phyloP scores from a whole-genome alignment of 2,797 vertebrate species.

The Chaetophractus vellerosus region DNA sequence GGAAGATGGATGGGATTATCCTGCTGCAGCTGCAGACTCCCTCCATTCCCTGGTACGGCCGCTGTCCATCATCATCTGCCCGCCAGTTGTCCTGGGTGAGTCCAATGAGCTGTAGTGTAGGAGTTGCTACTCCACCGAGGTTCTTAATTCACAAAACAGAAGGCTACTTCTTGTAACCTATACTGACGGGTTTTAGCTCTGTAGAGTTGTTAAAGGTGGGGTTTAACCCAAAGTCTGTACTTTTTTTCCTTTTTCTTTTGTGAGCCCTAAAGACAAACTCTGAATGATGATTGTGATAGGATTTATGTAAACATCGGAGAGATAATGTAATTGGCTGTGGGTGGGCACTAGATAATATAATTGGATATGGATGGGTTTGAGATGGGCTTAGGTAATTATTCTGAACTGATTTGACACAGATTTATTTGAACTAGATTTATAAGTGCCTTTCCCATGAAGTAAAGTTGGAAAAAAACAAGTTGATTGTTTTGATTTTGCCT shows the following conservation, averaged over 20 bases:
- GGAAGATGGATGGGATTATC: too few species aligned
- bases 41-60: too few species aligned
- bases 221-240: slow-evolving; percentile 23
- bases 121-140: too few species aligned
- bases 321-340: slow-evolving; percentile 73
- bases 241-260: background rate
- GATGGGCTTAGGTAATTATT: slow-evolving; percentile 72
- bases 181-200: background rate
- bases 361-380: background rate
- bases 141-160: slow-evolving; percentile 35
- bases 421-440: slow-evolving; percentile 78
- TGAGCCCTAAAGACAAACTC: slow-evolving; percentile 12
- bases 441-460: slow-evolving; percentile 78
- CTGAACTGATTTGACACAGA: slow-evolving; percentile 73
- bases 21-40: too few species aligned
- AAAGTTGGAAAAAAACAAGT: slow-evolving; percentile 52
- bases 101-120: too few species aligned
- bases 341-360: slow-evolving; percentile 7
- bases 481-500: slow-evolving; percentile 77
- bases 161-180: background rate
- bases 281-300: slow-evolving; percentile 67
- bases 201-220: background rate
- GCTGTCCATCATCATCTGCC: too few species aligned
- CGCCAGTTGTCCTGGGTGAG: too few species aligned
- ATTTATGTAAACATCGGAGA: slow-evolving; percentile 71